Base-by-base conservation (phyloP, 2,888 invertebrate species). In the Steinernema scapterisci region DNA sequence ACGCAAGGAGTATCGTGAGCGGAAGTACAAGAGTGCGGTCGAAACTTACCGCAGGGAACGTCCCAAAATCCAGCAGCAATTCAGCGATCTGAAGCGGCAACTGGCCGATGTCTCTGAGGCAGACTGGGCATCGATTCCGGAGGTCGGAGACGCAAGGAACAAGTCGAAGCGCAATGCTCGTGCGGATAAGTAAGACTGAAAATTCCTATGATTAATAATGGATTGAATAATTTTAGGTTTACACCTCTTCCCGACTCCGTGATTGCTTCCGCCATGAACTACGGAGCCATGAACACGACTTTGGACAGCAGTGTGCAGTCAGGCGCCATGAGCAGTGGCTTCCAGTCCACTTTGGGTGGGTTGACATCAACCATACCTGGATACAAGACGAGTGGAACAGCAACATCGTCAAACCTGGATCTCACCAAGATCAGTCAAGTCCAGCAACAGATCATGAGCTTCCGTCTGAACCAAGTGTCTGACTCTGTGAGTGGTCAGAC, bases 401-500 rank as follows among this genome's bases (percentile, higher is more conserved):
- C 89, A 3, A 78, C 80, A 0, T 80, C 82, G 7, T 75, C 79
- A 0, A 97, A 99, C 88, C 91, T 99, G 88, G 99, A 99, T 91
- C 91, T 99, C 84, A 91, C 96, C 77, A 99, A 97, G 91, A 99
- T 99, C 86, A 99, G 99, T 3, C 96, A 99, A 90, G 99, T 99
- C 0, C 91, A 97, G 88, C 99, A 97, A 88, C 96, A 97, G 1
- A 90, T 99, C 1, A 99, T 99, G 99, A 96, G 96, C 87, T 97
- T 99, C 0, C 97, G 97, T 89, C 89, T 99, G 43, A 96, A 94
- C 0, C 96, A 97, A 90, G 90, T 87, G 13, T 87, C 99, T 0
- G 99, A 99, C 89, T 97, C 97, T 0, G 97, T 99, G 0, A 94
- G 94, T 1, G 99, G 99, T 0, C 99, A 99, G 90, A 99, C 99